These are phyloP conservation scores for Camponotus pennsylvanicus DNA, from an alignment of 1,140 invertebrate species.

Conservation along the genomic window DNA sequence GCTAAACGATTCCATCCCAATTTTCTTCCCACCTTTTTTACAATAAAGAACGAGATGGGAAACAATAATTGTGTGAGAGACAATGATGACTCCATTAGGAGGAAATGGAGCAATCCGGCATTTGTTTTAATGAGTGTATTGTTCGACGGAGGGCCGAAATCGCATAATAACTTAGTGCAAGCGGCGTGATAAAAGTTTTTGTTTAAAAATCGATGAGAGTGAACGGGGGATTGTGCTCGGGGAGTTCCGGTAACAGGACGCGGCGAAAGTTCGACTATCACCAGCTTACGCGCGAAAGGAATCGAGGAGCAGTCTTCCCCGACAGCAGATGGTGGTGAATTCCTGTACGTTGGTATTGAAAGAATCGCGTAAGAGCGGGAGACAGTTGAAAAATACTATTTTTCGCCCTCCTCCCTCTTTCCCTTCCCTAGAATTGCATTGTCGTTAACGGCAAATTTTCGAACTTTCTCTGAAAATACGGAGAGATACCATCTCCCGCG, in stretches of 20 bases:
- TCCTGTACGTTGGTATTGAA: constrained; percentile 22
- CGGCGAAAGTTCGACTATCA: constrained; percentile 38
- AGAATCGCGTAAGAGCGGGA: constrained; percentile 15
- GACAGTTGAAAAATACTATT: constrained; percentile 20
- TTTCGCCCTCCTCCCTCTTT: too few relatives aligned
- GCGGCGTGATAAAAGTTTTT: constrained; percentile 29
- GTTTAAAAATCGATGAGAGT: not conserved
- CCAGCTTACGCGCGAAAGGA: not conserved
- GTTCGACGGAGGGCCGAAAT: not conserved
- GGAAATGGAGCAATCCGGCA: not conserved
- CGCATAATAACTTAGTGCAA: constrained; percentile 24
- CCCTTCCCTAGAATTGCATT: constrained; percentile 53
- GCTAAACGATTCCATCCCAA: too few relatives aligned
- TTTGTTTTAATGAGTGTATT: constrained; percentile 40
- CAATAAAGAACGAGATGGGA: not conserved
- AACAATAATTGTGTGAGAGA: not conserved
- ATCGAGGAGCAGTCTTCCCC: not conserved
- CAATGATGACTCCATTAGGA: not conserved
- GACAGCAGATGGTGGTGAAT: constrained; percentile 10
- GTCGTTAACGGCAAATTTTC: constrained; percentile 64
- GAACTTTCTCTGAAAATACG: constrained; percentile 24
- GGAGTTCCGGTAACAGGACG: not conserved
- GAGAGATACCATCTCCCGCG: not conserved
- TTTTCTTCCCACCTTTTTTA: too few relatives aligned
- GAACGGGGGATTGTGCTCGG: not conserved